Percentiles rank a stretch among this genome's conserved stretches.
phyloP scores from a whole-genome alignment of 1,140 invertebrate species.

The Plodia interpunctella region DNA sequence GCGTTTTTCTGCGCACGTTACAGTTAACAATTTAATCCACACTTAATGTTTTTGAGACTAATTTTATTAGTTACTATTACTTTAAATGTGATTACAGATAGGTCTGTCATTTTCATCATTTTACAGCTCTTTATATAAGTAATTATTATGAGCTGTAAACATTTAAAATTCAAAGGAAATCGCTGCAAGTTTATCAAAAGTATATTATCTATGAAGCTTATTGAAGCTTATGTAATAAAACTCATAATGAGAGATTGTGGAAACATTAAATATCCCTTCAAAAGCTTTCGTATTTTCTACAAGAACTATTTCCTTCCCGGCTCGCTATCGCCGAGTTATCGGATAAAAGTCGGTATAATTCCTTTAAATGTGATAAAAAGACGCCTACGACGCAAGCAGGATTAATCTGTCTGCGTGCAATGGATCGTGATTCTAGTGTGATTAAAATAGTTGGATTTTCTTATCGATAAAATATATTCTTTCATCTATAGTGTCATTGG shows the following conservation, averaged over 20 bases:
- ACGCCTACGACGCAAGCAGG: background rate
- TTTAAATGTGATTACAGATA: too few species aligned
- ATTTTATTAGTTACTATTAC: too few species aligned
- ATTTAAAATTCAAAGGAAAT: background rate
- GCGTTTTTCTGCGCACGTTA: too few species aligned
- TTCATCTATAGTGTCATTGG: too few species aligned
- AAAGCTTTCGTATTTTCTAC: background rate
- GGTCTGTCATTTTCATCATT: too few species aligned
- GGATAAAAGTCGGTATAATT: slow-evolving; percentile 7
- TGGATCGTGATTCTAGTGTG: background rate
- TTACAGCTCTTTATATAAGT: too few species aligned
- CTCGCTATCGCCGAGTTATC: slow-evolving; percentile 2
- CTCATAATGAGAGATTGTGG: background rate
- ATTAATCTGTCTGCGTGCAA: background rate
- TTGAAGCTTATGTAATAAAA: background rate
- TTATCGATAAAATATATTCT: background rate
- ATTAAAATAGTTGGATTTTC: background rate
- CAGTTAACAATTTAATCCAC: too few species aligned
- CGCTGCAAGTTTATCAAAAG: background rate
- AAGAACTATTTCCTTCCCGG: slow-evolving; percentile 4
- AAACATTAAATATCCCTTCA: background rate
- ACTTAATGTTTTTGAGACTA: too few species aligned
- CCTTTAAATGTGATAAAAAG: slow-evolving; percentile 3
- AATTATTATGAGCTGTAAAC: too few species aligned
- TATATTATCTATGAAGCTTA: background rate